phyloP scores from a whole-genome alignment of 2,797 vertebrate genomes.

The Rhyacichthys aspro region DNA sequence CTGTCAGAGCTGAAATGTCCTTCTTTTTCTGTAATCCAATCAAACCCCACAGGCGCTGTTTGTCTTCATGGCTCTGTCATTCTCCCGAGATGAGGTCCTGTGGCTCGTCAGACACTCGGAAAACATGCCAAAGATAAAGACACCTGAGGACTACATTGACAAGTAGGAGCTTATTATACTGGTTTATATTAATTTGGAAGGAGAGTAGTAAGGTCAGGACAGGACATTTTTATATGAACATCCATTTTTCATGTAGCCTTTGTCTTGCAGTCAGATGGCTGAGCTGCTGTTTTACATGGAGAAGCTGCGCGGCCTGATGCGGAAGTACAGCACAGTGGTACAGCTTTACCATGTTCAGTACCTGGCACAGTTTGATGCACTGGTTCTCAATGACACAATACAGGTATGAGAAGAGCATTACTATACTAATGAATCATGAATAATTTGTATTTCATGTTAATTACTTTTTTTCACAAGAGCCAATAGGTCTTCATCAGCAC shows the following conservation, averaged over 20 bases:
- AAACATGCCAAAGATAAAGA: constrained; percentile 90
- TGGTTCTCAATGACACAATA: constrained; percentile 89
- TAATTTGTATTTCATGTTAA: too few species aligned
- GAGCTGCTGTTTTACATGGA: constrained; percentile 90
- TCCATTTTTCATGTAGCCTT: constrained; percentile 1
- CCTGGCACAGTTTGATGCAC: constrained; percentile 88
- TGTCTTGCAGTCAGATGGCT: constrained; percentile 80
- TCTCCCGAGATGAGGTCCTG: constrained; percentile 90
- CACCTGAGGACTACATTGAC: constrained; percentile 87
- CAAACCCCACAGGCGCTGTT: constrained; percentile 81
- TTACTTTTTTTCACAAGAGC: too few species aligned
- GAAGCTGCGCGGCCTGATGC: constrained; percentile 79
- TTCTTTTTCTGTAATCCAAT: constrained; percentile 26
- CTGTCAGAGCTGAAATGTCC: constrained; percentile 9
- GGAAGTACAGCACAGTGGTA: constrained; percentile 71
- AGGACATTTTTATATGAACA: not conserved
- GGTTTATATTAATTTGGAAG: not conserved
- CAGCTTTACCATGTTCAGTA: constrained; percentile 91
- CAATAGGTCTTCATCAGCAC: too few species aligned
- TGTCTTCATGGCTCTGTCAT: constrained; percentile 91
- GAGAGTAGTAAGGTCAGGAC: not conserved
- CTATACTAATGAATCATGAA: too few species aligned
- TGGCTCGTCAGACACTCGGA: constrained; percentile 91
- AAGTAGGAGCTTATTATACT: constrained; percentile 70
- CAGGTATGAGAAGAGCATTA: constrained; percentile 88